Conservation (phyloP, 2,113 vertebrate genomes). For the Aegotheles bennettii region DNA sequence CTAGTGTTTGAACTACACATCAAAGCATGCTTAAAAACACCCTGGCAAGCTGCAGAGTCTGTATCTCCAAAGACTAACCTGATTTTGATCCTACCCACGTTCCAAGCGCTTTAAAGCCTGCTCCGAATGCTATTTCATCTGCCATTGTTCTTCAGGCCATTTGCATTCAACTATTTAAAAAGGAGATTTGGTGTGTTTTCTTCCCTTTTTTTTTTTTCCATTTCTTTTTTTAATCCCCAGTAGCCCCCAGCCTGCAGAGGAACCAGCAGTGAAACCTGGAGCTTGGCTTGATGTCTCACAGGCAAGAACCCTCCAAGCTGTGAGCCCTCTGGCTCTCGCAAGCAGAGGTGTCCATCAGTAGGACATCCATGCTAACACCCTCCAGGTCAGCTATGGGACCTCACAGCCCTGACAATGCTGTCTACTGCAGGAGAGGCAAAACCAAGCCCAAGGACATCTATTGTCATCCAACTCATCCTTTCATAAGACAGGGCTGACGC, state of each 20-base stretch:
- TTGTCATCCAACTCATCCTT: background rate
- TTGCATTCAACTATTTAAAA: constrained; percentile 55
- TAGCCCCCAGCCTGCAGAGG: background rate
- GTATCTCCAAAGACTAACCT: constrained; percentile 59
- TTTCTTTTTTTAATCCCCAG: background rate
- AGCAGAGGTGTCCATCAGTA: background rate
- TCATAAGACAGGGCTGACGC: background rate
- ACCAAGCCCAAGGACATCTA: background rate
- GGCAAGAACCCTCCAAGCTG: background rate
- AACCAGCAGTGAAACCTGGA: background rate
- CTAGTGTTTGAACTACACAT: constrained; percentile 63
- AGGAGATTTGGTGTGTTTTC: constrained; percentile 52
- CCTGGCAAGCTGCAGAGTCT: constrained; percentile 51
- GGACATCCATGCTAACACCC: background rate
- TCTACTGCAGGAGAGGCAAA: background rate
- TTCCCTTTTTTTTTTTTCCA: background rate
- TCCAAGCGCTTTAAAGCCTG: constrained; percentile 24
- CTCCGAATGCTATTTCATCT: constrained; percentile 57
- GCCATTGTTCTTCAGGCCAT: constrained; percentile 58
- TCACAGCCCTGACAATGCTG: background rate
- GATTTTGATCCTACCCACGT: constrained; percentile 61
- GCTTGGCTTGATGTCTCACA: background rate
- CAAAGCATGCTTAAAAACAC: constrained; percentile 64
- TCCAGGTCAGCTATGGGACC: background rate
- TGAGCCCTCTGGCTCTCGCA: rapidly evolving